A percentile compares a stretch with the other conserved stretches of the same genome.
These are phyloP conservation scores for Sinosuthora webbiana DNA, from an alignment of 2,113 vertebrate genomes.

Conservation along the genomic window DNA sequence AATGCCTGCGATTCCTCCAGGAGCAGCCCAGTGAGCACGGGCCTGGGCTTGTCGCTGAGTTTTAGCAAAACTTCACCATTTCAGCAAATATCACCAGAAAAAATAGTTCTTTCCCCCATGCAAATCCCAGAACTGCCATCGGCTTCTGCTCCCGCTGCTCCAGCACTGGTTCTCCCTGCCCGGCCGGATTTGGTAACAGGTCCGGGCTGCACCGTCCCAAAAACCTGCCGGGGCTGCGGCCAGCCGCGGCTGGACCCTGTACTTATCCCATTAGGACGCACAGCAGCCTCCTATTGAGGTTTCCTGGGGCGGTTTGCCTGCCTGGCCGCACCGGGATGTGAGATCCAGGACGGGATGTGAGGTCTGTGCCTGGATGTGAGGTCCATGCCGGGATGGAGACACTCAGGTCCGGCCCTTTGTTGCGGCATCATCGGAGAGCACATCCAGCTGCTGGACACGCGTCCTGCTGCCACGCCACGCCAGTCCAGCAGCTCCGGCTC, in stretches of 20 bases:
- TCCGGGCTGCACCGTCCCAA: background rate
- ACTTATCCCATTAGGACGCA: conserved; percentile 72
- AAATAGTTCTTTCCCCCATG: background rate
- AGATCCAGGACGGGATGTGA: background rate
- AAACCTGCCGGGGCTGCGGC: conserved; percentile 39
- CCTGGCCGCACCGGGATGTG: background rate
- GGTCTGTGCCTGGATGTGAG: background rate
- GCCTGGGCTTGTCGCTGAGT: background rate
- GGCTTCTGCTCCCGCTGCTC: background rate
- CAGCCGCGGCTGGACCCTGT: conserved; percentile 24
- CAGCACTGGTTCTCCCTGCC: background rate
- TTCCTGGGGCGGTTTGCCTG: conserved; percentile 68
- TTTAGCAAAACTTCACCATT: background rate
- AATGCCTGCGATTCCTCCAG: background rate
- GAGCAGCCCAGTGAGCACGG: background rate
- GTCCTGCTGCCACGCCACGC: background rate
- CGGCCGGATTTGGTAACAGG: background rate
- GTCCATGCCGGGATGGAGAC: accelerated
- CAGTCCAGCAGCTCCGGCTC: background rate
- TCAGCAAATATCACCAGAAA: background rate
- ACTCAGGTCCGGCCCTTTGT: background rate
- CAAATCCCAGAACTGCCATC: background rate
- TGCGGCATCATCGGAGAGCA: background rate
- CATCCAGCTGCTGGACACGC: accelerated
- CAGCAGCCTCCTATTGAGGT: conserved; percentile 60